Evolutionary conservation across 2,888 invertebrate species (phyloP).

Genomic region (Synanthedon vespiformis): DNA sequence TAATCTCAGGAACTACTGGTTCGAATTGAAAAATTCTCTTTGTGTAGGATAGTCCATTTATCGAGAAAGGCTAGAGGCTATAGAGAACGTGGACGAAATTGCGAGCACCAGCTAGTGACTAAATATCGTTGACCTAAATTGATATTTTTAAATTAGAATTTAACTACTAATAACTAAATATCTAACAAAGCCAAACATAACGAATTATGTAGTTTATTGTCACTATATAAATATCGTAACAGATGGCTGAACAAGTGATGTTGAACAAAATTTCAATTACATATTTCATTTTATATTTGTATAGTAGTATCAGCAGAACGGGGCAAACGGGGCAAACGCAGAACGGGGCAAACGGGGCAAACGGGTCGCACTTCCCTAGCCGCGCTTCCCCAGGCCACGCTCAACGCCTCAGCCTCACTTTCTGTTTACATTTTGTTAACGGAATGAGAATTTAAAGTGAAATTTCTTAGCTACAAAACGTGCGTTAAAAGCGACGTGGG

Average conservation of each 20-base stretch:
- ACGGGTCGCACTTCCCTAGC: slow-evolving; percentile 26
- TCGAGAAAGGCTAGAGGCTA: too few species aligned
- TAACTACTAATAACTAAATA: too few species aligned
- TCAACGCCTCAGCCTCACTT: slow-evolving; percentile 31
- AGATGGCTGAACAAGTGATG: slow-evolving; percentile 30
- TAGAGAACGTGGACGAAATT: too few species aligned
- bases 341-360: slow-evolving; percentile 25
- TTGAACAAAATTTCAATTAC: slow-evolving; percentile 57
- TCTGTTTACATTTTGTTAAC: slow-evolving; percentile 62
- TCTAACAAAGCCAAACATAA: slow-evolving; percentile 9
- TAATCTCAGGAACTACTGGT: too few species aligned
- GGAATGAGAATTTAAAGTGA: slow-evolving; percentile 58
- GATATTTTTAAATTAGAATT: too few species aligned
- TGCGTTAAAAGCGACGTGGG: slow-evolving; percentile 35
- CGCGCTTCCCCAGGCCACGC: slow-evolving; percentile 21
- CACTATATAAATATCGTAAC: slow-evolving; percentile 31
- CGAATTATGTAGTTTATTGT: slow-evolving; percentile 36
- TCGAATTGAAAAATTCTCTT: too few species aligned
- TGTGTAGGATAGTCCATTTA: too few species aligned
- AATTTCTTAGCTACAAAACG: slow-evolving; percentile 54
- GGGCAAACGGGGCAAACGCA: slow-evolving; percentile 27
- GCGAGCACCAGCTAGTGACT: too few species aligned
- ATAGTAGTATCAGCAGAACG: slow-evolving; percentile 25
- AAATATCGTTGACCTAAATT: too few species aligned
- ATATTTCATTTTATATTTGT: slow-evolving; percentile 36